Conservation (phyloP, 2,797 vertebrate genomes). For the Carduelis carduelis region DNA sequence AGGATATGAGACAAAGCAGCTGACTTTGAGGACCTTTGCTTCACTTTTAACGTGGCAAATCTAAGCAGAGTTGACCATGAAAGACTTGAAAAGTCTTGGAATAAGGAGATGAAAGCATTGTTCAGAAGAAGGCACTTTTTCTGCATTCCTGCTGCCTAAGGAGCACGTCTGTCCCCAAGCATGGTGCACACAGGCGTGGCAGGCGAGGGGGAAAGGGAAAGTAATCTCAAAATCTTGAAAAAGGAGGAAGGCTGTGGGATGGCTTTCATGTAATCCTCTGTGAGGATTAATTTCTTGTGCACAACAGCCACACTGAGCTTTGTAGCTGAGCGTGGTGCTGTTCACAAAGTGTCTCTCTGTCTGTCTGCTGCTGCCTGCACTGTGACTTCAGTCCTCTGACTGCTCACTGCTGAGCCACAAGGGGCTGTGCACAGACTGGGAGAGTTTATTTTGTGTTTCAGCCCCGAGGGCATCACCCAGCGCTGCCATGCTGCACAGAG, state of each 20-base stretch:
- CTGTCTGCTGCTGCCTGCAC: not conserved
- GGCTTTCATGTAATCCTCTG: not conserved
- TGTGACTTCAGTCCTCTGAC: not conserved
- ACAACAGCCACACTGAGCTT: not conserved
- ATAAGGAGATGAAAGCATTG: not conserved
- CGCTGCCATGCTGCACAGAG: not conserved
- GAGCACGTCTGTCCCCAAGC: not conserved
- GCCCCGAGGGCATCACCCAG: not conserved
- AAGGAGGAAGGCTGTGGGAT: not conserved
- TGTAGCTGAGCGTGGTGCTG: fast-evolving
- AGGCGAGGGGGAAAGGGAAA: not conserved
- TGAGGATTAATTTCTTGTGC: not conserved
- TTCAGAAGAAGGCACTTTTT: not conserved
- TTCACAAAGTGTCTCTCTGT: not conserved
- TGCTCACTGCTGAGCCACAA: not conserved
- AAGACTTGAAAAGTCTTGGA: not conserved
- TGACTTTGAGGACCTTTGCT: not conserved
- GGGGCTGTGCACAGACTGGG: not conserved
- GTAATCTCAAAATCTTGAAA: not conserved
- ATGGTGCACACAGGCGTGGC: not conserved
- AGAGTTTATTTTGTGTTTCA: not conserved
- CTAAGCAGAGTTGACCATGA: not conserved
- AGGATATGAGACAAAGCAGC: not conserved
- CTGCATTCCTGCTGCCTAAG: not conserved
- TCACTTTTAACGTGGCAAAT: not conserved